Evolutionary conservation across 2,888 invertebrate species (phyloP), one percentile per base, ranked within the genome.

Genomic region (Lumbricus terrestris): DNA sequence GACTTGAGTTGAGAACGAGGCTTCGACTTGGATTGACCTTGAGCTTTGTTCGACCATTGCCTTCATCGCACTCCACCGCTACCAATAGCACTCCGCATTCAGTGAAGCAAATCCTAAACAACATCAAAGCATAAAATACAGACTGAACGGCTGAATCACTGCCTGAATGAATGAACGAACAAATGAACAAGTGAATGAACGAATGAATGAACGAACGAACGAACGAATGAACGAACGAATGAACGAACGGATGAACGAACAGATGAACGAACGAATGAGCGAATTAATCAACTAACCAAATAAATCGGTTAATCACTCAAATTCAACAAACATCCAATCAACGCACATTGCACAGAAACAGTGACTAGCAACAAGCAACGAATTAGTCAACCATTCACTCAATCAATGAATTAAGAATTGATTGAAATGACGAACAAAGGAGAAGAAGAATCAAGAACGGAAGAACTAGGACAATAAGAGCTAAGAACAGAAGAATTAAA

Each of bases 21-120:
- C 91, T 83, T 29, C 40, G 29, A n/a, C 91, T 90, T 16, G 92
- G 92, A 89, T 92, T 92, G 42, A 92, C 88, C 54, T 90, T 89
- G 47, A 92, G 89, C 42, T 82, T 38, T 20, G 42, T 42, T 85
- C 47, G 88, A 29, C 42, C 69, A n/a, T 42, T 29, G 23, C 88
- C 34, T 4, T 89, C 88, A 23, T 54, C 33, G 8, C 38, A 42
- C 88, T 91, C 47, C 29, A 92, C 89, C 18, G 91, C 92, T 40
- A 92, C 40, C 82, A 92, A 90, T 40, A 92, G 90, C 18, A 92
- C 89, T 33, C 89, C 90, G 23, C 91, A 90, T 83, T 92, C 82
- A 23, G 90, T 37, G 90, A 90, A 92, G 88, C 92, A 92, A 16
- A 92, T 82, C 35, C 92, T 92, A 90, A 34, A 69, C 69, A 69